Evolutionary conservation across 2,113 vertebrate genomes (phyloP).

Genomic region (Platichthys flesus): DNA sequence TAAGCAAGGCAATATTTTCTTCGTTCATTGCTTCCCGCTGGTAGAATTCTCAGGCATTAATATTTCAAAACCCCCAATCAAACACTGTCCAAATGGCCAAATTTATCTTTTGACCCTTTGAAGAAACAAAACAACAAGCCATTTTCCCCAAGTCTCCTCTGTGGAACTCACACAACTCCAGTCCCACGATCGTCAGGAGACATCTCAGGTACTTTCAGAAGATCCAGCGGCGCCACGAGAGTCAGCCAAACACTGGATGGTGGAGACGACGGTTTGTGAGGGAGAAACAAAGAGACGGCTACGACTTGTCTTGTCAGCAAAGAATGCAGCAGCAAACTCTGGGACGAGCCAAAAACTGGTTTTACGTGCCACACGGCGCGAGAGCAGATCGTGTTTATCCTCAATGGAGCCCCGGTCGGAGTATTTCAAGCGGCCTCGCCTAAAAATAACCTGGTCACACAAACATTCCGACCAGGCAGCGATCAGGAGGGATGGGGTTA

Average conservation of each 20-base stretch:
- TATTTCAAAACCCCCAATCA: neutral
- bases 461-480: constrained; percentile 81
- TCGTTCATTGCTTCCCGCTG: neutral
- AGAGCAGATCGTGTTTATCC: constrained; percentile 82
- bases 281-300: neutral
- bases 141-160: neutral
- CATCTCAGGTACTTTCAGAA: constrained; percentile 62
- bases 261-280: neutral
- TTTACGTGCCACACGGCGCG: constrained; percentile 78
- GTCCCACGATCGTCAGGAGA: constrained; percentile 71
- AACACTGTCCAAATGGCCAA: neutral
- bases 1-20: neutral
- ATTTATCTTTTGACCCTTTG: no score
- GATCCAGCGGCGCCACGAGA: neutral
- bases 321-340: neutral
- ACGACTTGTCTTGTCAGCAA: constrained; percentile 7
- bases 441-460: constrained; percentile 93
- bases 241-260: constrained; percentile 2
- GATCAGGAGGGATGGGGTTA: constrained; percentile 51
- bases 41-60: neutral
- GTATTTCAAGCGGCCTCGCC: constrained; percentile 85
- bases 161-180: neutral
- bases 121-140: neutral
- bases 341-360: constrained; percentile 17
- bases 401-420: constrained; percentile 84